A percentile compares a stretch with the other conserved stretches of the same genome.
These are phyloP conservation scores for Oreochromis mossambicus DNA, from an alignment of 2,797 vertebrate genomes.

Conservation along the genomic window DNA sequence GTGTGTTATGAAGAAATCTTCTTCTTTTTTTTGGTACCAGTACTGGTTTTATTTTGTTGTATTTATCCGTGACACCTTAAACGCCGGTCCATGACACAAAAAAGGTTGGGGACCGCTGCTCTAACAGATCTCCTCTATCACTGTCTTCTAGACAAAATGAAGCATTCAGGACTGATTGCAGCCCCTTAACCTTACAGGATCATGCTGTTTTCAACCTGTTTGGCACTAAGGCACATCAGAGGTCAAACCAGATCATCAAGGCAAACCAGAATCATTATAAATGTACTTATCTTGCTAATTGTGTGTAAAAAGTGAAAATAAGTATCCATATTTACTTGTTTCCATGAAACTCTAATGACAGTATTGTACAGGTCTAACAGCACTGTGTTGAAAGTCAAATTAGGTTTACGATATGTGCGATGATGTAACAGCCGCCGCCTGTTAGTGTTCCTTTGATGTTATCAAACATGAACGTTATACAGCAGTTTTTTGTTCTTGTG, in stretches of 20 bases:
- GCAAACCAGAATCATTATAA: background rate
- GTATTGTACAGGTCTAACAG: background rate
- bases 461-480: background rate
- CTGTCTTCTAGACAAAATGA: background rate
- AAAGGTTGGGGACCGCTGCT: no score
- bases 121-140: background rate
- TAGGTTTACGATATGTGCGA: background rate
- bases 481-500: background rate
- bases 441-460: background rate
- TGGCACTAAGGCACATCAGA: background rate
- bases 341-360: background rate
- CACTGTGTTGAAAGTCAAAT: background rate
- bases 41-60: no score
- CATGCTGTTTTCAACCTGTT: background rate
- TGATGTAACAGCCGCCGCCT: background rate
- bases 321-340: background rate
- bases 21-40: no score
- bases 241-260: background rate
- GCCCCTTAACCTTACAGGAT: background rate
- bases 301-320: background rate
- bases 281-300: background rate
- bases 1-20: no score
- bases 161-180: rapidly evolving
- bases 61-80: no score
- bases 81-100: no score